phyloP scores from a whole-genome alignment of 1,140 invertebrate genomes.

The Leucophenga varia region DNA sequence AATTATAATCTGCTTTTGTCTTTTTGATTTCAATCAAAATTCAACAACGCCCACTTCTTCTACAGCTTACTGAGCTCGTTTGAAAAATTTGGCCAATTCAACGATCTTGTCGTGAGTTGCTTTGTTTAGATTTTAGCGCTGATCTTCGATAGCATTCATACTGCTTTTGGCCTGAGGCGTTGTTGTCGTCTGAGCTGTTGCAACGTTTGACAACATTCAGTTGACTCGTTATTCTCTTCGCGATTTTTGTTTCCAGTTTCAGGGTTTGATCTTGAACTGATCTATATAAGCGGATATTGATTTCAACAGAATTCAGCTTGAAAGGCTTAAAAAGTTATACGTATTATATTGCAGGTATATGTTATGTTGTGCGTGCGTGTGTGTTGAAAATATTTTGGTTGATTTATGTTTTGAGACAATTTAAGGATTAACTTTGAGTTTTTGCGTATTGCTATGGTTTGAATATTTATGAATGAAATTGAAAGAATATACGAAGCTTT shows the following conservation, averaged over 20 bases:
- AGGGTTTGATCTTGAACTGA: constrained; percentile 23
- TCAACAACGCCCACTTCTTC: constrained; percentile 38
- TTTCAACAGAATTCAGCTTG: constrained; percentile 25
- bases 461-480: too few species aligned
- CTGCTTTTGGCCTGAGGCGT: constrained; percentile 41
- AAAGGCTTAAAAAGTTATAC: constrained; percentile 21
- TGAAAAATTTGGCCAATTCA: too few species aligned
- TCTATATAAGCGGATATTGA: constrained; percentile 49
- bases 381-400: constrained; percentile 45
- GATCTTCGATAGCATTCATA: too few species aligned
- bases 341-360: too few species aligned
- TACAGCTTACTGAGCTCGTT: too few species aligned
- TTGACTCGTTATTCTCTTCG: constrained; percentile 26
- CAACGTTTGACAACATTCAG: constrained; percentile 50
- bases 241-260: constrained; percentile 1
- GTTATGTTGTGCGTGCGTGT: too few species aligned
- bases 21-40: constrained; percentile 50
- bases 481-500: too few species aligned
- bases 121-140: too few species aligned
- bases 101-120: too few species aligned
- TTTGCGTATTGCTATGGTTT: too few species aligned
- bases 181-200: constrained; percentile 36
- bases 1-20: constrained; percentile 48
- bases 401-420: constrained; percentile 47
- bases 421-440: constrained; percentile 38